Evolutionary conservation across 1,140 invertebrate species (phyloP).

Genomic region (Drosophila prosaltans): DNA sequence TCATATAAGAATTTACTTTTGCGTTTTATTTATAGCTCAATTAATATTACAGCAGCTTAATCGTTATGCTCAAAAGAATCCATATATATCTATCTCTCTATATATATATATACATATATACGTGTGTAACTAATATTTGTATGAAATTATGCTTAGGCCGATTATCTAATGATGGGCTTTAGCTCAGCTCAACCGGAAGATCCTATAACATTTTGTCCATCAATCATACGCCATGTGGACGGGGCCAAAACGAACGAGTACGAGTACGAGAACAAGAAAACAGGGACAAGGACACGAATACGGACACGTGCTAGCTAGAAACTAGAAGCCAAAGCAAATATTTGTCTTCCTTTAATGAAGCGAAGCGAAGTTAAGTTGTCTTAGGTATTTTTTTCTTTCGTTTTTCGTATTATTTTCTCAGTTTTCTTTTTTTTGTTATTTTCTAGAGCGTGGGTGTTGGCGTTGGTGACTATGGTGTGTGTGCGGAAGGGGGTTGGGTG

Average conservation of each 20-base stretch:
- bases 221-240: constrained; percentile 77
- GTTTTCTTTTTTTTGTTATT: constrained; percentile 8
- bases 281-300: constrained; percentile 48
- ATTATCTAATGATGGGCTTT: constrained; percentile 11
- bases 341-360: constrained; percentile 62
- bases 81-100: neutral
- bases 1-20: neutral
- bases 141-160: constrained; percentile 10
- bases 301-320: neutral
- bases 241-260: constrained; percentile 1
- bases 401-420: too few relatives aligned
- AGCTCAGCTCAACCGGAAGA: constrained; percentile 9
- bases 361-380: constrained; percentile 40
- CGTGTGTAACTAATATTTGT: neutral
- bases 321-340: constrained; percentile 5
- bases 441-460: too few relatives aligned
- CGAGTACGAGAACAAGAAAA: constrained; percentile 27
- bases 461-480: neutral
- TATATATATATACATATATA: neutral
- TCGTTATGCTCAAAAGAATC: neutral
- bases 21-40: constrained; percentile 7
- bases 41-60: neutral
- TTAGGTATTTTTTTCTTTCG: neutral
- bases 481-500: neutral
- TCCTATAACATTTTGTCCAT: constrained; percentile 55